Conservation (phyloP, 1,140 invertebrate species). For the Oreohelix idahoensis region DNA sequence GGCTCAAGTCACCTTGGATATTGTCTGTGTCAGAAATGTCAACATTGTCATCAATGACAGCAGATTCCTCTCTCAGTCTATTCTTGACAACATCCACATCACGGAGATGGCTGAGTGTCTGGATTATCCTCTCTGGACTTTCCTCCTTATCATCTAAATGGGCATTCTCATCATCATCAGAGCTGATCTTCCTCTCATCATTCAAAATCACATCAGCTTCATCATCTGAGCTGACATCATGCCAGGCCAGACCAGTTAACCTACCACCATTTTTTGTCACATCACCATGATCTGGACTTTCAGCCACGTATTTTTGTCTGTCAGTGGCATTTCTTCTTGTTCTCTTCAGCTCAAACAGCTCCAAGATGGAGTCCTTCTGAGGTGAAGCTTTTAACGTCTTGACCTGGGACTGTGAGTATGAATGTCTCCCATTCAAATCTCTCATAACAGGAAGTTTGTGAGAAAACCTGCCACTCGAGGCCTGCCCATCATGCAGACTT, state of each 20-base stretch:
- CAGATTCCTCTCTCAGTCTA: background rate
- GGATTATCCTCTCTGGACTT: background rate
- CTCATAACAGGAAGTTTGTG: background rate
- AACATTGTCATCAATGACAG: background rate
- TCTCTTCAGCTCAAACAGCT: constrained; percentile 1
- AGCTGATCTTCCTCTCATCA: background rate
- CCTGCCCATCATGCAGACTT: background rate
- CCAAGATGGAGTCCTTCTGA: background rate
- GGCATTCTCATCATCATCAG: background rate
- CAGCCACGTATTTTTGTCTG: background rate
- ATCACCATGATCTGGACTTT: background rate
- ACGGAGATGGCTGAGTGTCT: background rate
- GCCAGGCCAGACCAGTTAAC: background rate
- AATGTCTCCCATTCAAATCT: background rate
- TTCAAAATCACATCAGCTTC: background rate
- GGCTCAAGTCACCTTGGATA: background rate
- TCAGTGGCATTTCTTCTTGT: background rate
- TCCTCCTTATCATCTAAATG: background rate
- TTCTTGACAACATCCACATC: background rate
- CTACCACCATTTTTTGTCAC: background rate
- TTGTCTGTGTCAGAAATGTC: background rate
- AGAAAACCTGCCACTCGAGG: background rate
- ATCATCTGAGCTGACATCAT: background rate
- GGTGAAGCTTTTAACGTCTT: background rate
- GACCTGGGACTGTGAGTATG: background rate